These are phyloP conservation scores for Contarinia nasturtii DNA, from an alignment of 1,140 invertebrate genomes.

Conservation along the genomic window DNA sequence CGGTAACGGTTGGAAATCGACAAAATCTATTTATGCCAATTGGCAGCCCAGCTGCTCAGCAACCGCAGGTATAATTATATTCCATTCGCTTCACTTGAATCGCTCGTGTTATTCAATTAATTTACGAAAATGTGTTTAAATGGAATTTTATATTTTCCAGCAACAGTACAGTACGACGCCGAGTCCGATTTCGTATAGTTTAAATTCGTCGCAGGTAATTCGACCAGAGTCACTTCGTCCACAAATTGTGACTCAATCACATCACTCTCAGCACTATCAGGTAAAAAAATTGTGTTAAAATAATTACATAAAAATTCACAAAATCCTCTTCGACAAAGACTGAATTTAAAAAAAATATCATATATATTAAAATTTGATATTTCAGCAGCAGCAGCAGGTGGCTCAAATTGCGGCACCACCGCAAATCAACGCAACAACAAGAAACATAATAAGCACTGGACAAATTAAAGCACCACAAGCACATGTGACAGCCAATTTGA, in stretches of 20 bases:
- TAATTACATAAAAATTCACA: background rate
- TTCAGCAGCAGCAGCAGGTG: background rate
- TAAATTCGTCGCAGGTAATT: conserved; percentile 9
- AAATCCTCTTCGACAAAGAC: too few species aligned
- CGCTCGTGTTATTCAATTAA: background rate
- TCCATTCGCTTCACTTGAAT: background rate
- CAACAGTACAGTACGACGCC: conserved; percentile 7
- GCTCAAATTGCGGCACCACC: conserved; percentile 8
- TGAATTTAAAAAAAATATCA: too few species aligned
- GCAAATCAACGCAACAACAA: conserved; percentile 15
- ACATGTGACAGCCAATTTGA: conserved; percentile 11
- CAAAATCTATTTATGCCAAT: conserved; percentile 79
- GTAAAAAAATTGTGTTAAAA: conserved; percentile 1
- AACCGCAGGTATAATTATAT: conserved; percentile 5
- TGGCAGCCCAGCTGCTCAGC: conserved; percentile 33
- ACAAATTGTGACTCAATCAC: conserved; percentile 7
- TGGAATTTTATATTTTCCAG: background rate
- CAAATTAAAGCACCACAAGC: conserved; percentile 12
- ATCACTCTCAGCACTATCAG: background rate
- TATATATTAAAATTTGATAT: too few species aligned
- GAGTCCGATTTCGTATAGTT: conserved; percentile 20
- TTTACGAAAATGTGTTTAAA: too few species aligned
- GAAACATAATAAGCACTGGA: conserved; percentile 24
- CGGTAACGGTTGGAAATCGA: conserved; percentile 36
- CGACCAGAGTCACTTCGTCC: conserved; percentile 37